Conservation (phyloP, 37 sponge, comb jelly and placozoan species). For the Sycon ciliatum region DNA sequence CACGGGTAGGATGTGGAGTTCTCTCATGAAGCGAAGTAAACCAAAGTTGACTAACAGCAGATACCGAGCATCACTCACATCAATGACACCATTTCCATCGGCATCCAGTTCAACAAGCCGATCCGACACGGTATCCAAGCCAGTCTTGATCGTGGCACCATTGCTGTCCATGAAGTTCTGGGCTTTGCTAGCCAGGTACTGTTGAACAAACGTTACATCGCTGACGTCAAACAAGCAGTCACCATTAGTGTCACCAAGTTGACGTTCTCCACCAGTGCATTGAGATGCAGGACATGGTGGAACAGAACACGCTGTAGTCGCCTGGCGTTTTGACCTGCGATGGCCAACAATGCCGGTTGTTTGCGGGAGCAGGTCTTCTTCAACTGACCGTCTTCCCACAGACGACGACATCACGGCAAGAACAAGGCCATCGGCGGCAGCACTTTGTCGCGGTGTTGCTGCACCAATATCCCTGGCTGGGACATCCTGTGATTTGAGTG, state of each 20-base stretch:
- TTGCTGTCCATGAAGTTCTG: too few relatives aligned
- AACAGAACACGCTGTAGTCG: neutral
- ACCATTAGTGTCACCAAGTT: conserved; percentile 62
- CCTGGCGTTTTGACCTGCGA: neutral
- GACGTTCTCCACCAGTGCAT: conserved; percentile 12
- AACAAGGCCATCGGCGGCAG: conserved; percentile 36
- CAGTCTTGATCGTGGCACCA: too few relatives aligned
- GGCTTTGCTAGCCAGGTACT: conserved; percentile 31
- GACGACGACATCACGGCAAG: too few relatives aligned
- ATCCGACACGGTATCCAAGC: too few relatives aligned
- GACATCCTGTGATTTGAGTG: conserved; percentile 26
- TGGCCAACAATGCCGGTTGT: neutral
- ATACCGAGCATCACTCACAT: conserved; percentile 51
- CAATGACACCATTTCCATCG: conserved; percentile 31
- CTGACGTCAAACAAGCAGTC: conserved; percentile 50
- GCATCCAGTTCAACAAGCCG: conserved; percentile 39
- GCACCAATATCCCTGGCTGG: conserved; percentile 39
- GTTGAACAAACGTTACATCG: conserved; percentile 44
- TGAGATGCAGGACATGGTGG: conserved; percentile 29
- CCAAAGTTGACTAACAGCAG: conserved; percentile 38
- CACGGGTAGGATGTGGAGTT: conserved; percentile 33
- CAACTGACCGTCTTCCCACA: neutral
- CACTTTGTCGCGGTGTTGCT: conserved; percentile 28
- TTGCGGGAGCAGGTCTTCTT: neutral
- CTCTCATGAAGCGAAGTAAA: conserved; percentile 34